Evolutionary conservation across 2,113 vertebrate genomes (phyloP).

Genomic region (Rhombomys opimus): DNA sequence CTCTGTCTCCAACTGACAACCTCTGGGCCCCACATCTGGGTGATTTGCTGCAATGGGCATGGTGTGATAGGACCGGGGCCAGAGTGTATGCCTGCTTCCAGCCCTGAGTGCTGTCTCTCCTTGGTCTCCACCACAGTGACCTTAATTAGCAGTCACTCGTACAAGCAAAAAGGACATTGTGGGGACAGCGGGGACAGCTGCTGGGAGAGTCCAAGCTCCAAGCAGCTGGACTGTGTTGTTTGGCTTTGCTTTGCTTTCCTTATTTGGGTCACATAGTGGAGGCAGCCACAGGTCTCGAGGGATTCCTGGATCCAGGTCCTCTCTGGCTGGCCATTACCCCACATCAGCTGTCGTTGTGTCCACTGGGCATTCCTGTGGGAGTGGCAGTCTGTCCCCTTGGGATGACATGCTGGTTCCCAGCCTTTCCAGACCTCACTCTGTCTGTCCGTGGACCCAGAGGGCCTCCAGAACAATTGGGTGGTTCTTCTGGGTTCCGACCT

Average conservation of each 20-base stretch:
- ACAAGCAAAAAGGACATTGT: background rate
- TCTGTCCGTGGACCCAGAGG: background rate
- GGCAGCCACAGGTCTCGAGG: background rate
- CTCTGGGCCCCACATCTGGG: background rate
- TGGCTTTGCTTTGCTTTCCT: background rate
- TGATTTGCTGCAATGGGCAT: background rate
- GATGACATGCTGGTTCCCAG: background rate
- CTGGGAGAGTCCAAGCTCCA: background rate
- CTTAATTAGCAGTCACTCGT: background rate
- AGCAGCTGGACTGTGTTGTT: background rate
- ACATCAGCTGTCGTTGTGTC: background rate
- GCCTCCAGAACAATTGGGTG: background rate
- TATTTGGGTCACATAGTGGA: background rate
- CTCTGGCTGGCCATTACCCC: background rate
- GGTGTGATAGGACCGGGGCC: fast-evolving
- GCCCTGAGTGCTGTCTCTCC: background rate
- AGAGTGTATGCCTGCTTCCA: background rate
- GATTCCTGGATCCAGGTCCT: background rate
- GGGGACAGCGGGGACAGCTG: background rate
- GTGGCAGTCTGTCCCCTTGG: background rate
- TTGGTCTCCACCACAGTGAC: background rate
- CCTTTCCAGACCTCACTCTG: background rate
- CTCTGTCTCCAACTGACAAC: background rate
- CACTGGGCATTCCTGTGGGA: background rate
- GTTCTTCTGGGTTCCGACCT: background rate